Base-by-base conservation (phyloP, 2,797 vertebrate species). In the Cichlasoma orientale region DNA sequence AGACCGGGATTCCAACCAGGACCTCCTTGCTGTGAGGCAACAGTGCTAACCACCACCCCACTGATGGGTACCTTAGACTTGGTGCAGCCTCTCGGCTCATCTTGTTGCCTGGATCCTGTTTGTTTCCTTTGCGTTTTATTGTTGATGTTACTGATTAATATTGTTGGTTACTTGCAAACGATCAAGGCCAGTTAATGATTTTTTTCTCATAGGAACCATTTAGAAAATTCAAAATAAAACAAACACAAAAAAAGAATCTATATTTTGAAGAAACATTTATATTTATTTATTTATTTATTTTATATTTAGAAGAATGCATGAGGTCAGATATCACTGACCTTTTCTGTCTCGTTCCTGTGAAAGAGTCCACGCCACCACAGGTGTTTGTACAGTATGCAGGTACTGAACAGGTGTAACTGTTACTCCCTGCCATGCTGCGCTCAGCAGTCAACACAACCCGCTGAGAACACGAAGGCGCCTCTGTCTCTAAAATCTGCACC, bases 301-400 rank as follows among this genome's bases (percentile, higher is more conserved):
- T 2, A 36, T 27, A 0, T 63, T 47, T 44, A 44, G 3, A 44
- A 27, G 23, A 66, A 47, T 12, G 38, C 14, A 47, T 0, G 14
- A 47, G 16, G 59, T 27, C 23, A 47, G 23, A 19, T 27, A 47
- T 27, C 31, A 7, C 11, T 36, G 19, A 58, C 18, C 16, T 12
- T 31, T 0, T 19, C 36, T 19, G 21, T 27, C 25, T 25, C 18
- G 38, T 63, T 63, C 33, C 0, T 25, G 0, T 18, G 14, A 25
- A 11, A 11, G 59, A 25, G 16, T 44, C 59, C 59, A 44, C 13
- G 18, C 21, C 2, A 0, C 11, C 23, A 38, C 59, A 44, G 23
- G 44, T 27, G 38, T 44, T 44, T 25, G 14, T 5, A 18, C 11
- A 18, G 38, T 44, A 27, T 4, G 7, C 36, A 1, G 59, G 2